Evolutionary conservation across 1,140 invertebrate species (phyloP), one percentile per base, ranked within the genome.

Genomic region (Pseudomyrmex flavicornis): DNA sequence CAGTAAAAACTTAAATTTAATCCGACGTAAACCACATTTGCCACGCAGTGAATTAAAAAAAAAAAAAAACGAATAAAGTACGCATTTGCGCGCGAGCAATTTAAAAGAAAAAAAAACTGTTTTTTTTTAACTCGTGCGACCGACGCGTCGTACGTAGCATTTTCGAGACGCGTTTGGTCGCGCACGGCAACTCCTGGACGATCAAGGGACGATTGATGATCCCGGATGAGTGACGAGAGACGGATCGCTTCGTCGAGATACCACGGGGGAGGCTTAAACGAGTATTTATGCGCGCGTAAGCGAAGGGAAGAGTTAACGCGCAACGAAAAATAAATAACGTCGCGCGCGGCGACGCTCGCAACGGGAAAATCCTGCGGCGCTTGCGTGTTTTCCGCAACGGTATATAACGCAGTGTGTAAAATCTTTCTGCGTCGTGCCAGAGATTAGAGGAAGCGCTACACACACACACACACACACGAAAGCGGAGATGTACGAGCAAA

Each of bases 211-310:
- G 88, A 89, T 89, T 82, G 88, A 89, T 89, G 87, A 80, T 82
- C 56, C 84, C 73, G 73, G 85, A 79, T 80, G 83, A 89, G 87
- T 82, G 87, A 89, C 85, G 88, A 89, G 87, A 88, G 88, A 88
- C 76, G 85, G 66, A 88, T 89, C 85, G 87, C 77, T 68, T 85
- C 35, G 56, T 56, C 70, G 84, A 63, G 82, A 77, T 86, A 88
- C 59, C 83, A 82, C 79, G 76, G 74, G 80, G 80, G 72, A 83
- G 88, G 85, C 82, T 89, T 89, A 89, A 88, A 88, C 82, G 88
- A 89, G 87, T 89, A 88, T 89, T 89, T 89, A 89, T 89, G 88
- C 50, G 70, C 87, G 88, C 87, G 87, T 88, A 89, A 89, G 88
- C 87, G 87, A 86, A 89, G 85, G 85, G 87, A 88, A 89, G 88